Conservation (phyloP, 2,797 vertebrate genomes). For the Sebastes itinus region DNA sequence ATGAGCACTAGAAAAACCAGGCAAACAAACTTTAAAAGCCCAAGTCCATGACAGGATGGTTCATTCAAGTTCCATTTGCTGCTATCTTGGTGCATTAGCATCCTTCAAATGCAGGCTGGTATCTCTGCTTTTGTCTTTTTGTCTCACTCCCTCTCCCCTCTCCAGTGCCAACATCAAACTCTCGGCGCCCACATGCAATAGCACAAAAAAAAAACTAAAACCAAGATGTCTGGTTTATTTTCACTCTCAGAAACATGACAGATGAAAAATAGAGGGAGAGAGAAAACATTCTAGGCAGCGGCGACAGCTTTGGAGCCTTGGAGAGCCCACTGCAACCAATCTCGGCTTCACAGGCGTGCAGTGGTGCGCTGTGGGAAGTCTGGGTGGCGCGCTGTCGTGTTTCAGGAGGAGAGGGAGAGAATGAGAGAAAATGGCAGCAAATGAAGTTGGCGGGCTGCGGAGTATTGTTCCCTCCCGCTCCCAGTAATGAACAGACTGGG, state of each 20-base stretch:
- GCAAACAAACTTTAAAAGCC: slow-evolving; percentile 34
- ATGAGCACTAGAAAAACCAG: neutral
- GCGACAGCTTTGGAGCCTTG: slow-evolving; percentile 64
- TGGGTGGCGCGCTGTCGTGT: slow-evolving; percentile 36
- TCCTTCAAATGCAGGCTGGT: slow-evolving; percentile 26
- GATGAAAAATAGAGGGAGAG: slow-evolving; percentile 63
- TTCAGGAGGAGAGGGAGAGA: slow-evolving; percentile 32
- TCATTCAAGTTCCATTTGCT: slow-evolving; percentile 47
- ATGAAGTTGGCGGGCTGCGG: slow-evolving; percentile 69
- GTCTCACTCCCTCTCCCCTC: slow-evolving; percentile 13
- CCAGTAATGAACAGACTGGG: slow-evolving; percentile 75
- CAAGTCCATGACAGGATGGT: slow-evolving; percentile 6
- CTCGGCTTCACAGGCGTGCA: slow-evolving; percentile 61
- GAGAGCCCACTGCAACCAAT: slow-evolving; percentile 70
- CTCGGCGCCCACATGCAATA: slow-evolving; percentile 36
- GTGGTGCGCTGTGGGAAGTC: slow-evolving; percentile 68
- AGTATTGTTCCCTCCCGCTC: slow-evolving; percentile 72
- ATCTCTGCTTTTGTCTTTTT: slow-evolving; percentile 17
- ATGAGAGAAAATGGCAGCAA: slow-evolving; percentile 72
- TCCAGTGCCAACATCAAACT: slow-evolving; percentile 22
- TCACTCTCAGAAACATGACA: slow-evolving; percentile 65
- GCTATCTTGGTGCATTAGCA: slow-evolving; percentile 23
- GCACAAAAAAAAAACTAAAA: slow-evolving; percentile 32
- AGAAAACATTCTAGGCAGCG: slow-evolving; percentile 58
- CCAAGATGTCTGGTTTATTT: slow-evolving; percentile 65